Base-by-base conservation (phyloP, 2,113 vertebrate genomes). In the Peromyscus leucopus region DNA sequence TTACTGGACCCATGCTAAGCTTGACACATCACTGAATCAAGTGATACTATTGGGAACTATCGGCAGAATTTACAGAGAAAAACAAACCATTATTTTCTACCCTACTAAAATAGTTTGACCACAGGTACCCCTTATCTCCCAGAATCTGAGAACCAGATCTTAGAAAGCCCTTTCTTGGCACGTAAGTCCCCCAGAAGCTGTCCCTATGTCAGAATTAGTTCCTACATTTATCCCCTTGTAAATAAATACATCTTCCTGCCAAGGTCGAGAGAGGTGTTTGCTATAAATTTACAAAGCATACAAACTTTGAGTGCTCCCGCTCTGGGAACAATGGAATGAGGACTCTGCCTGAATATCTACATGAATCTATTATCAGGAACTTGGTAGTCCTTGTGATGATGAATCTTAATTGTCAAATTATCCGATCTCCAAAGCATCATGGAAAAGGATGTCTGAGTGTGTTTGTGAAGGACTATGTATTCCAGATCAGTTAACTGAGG, bases 51-150 rank as follows among this genome's bases (percentile, higher is more conserved):
- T 46, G 46, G 15, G 1, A 59, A 95, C 93, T n/a, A 72, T 69
- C 63, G 79, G 80, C 51, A 88, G 7, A 88, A 36, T 31, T 79
- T 51, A 33, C 24, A 39, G 57, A 39, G 0, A n/a, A 76, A 85
- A 36, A 13, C 28, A 9, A 72, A 90, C 74, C 67, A 24, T 65
- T 48, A 5, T 31, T 42, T 92, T 39, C 65, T 91, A 17, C 33
- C 69, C 94, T 85, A 82, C 76, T 63, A 65, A 85, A 85, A 86
- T 57, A 80, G 36, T 74, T 97, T 96, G 46, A 78, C 55, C 21
- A 95, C 39, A 55, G 19, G 28, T 33, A 78, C 17, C n/a, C 33
- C 26, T 17, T 89, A 11, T 90, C 17, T 63, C 31, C 3, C 65
- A 24, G 28, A 46, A 4, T 82, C 69, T 69, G n/a, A 4, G 6